These are phyloP conservation scores for Chydorus sphaericus DNA, from an alignment of 2,888 invertebrate species.

Conservation along the genomic window DNA sequence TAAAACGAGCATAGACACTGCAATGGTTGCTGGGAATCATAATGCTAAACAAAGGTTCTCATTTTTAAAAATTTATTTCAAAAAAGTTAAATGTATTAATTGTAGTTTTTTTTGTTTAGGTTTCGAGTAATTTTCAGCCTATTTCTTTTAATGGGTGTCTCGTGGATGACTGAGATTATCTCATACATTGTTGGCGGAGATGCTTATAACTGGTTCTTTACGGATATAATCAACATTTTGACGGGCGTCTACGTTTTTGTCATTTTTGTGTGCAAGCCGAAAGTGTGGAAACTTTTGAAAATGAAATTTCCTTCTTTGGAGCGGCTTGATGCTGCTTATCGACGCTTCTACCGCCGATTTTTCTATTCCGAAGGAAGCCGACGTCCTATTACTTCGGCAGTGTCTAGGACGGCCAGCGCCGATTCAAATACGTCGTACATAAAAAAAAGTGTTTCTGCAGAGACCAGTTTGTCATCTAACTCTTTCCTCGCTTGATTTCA, in stretches of 20 bases:
- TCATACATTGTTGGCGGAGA: conserved; percentile 20
- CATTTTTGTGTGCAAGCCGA: conserved; percentile 26
- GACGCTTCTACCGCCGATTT: no score
- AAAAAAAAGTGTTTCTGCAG: no score
- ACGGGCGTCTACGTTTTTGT: conserved; percentile 25
- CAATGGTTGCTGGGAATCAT: neutral
- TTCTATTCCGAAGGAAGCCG: no score
- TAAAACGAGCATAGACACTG: neutral
- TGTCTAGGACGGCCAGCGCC: no score
- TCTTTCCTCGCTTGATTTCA: no score
- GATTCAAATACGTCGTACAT: no score
- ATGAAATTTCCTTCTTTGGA: neutral
- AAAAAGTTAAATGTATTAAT: no score
- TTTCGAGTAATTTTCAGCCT: conserved; percentile 21
- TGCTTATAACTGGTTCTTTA: conserved; percentile 18
- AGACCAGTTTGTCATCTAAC: no score
- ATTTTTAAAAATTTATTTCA: neutral
- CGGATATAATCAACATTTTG: conserved; percentile 20
- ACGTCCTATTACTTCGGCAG: no score
- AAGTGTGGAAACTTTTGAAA: conserved; percentile 14
- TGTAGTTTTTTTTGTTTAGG: no score
- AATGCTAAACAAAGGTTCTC: conserved; percentile 11
- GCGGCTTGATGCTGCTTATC: no score
- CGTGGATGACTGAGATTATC: conserved; percentile 21
- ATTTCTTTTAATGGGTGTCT: conserved; percentile 21